A percentile compares a stretch with the other conserved stretches of the same genome.
Evolutionary conservation across 2,888 invertebrate genomes (phyloP).

Genomic region (Tenthredo distinguenda): DNA sequence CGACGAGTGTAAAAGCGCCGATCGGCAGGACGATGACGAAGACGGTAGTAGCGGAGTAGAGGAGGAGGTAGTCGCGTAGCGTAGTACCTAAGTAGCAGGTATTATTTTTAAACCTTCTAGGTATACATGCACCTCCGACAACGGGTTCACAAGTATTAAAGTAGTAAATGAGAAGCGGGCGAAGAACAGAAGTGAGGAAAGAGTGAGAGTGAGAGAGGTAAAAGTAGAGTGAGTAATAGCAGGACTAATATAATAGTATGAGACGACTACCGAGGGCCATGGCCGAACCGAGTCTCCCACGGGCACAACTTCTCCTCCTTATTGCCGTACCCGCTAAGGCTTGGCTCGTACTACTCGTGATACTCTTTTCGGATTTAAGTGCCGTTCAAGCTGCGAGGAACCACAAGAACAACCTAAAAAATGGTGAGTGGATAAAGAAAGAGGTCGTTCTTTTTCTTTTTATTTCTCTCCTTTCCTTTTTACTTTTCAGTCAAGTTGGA

Average conservation of each 20-base stretch:
- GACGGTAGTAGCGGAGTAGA: no score
- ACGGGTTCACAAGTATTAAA: not conserved
- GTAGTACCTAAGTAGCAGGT: not conserved
- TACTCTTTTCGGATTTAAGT: constrained; percentile 29
- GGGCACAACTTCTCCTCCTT: not conserved
- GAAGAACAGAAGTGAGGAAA: not conserved
- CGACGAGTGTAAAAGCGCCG: no score
- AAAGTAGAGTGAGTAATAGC: not conserved
- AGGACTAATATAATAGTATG: not conserved
- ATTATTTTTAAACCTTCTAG: constrained; percentile 1
- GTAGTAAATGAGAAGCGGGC: not conserved
- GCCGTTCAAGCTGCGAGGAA: constrained; percentile 18
- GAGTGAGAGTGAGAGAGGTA: not conserved
- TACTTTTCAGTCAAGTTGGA: no score
- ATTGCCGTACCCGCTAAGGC: not conserved
- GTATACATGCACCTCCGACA: not conserved
- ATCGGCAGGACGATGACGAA: no score
- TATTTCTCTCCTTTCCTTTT: no score
- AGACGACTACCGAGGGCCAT: constrained; percentile 11
- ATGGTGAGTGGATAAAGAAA: not conserved
- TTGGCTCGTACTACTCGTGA: not conserved
- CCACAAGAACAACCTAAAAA: constrained; percentile 10
- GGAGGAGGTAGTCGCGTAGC: no score
- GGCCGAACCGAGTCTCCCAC: constrained; percentile 22
- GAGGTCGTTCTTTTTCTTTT: no score